Conservation (phyloP, 2,888 invertebrate genomes). For the Hedya salicella region DNA sequence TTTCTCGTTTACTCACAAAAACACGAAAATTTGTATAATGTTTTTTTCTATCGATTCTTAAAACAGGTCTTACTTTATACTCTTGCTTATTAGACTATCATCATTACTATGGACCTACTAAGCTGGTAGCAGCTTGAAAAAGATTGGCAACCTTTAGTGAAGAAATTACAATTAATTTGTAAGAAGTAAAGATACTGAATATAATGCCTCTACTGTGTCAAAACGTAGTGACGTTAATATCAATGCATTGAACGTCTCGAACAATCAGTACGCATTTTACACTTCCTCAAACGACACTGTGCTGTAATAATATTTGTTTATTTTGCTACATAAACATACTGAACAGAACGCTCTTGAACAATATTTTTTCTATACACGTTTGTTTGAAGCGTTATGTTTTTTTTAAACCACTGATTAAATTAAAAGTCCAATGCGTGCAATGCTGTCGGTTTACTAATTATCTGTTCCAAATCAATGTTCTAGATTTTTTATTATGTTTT, state of each 20-base stretch:
- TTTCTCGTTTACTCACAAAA: no score
- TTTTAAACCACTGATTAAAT: constrained; percentile 6
- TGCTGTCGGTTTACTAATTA: constrained; percentile 10
- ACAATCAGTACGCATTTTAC: constrained; percentile 38
- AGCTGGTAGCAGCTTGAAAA: no score
- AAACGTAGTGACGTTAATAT: constrained; percentile 24
- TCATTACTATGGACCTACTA: no score
- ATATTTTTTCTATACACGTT: not conserved
- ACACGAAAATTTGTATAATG: no score
- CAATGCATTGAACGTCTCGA: constrained; percentile 25
- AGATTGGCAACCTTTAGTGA: no score
- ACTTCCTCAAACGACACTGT: constrained; percentile 35
- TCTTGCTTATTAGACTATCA: no score
- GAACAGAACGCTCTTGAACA: no score
- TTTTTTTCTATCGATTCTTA: no score
- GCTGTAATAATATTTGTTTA: constrained; percentile 4
- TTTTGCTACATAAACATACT: not conserved
- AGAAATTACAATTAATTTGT: not conserved
- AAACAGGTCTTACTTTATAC: no score
- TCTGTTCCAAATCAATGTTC: constrained; percentile 28
- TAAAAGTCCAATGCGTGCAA: not conserved
- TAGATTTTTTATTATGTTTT: constrained; percentile 36
- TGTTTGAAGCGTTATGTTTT: not conserved
- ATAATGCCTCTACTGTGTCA: constrained; percentile 1
- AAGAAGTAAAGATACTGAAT: constrained; percentile 11